Conservation (phyloP, 2,113 vertebrate species). For the Tragelaphus buxtoni region DNA sequence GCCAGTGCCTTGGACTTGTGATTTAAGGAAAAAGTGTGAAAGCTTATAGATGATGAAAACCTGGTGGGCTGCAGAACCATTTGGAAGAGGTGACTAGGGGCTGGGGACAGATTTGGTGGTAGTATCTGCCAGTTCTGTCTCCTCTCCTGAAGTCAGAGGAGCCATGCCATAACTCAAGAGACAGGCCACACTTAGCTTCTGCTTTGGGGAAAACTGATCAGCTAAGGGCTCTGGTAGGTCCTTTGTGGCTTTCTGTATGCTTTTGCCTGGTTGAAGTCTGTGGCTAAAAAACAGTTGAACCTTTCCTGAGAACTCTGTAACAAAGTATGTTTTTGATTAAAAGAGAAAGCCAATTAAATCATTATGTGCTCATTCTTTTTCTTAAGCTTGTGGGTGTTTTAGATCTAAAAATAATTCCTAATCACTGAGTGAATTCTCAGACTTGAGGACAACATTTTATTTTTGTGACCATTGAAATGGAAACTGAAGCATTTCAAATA, state of each 20-base stretch:
- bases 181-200: slow-evolving; percentile 16
- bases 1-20: not conserved
- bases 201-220: slow-evolving; percentile 65
- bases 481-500: not conserved
- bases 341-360: slow-evolving; percentile 77
- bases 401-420: slow-evolving; percentile 26
- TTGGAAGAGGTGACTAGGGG: not conserved
- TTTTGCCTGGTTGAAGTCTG: slow-evolving; percentile 77
- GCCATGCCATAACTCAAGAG: not conserved
- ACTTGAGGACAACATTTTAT: not conserved
- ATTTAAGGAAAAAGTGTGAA: not conserved
- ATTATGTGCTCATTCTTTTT: slow-evolving; percentile 68
- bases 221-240: slow-evolving; percentile 68
- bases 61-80: not conserved
- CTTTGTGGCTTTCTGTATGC: slow-evolving; percentile 76
- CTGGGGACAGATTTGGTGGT: not conserved
- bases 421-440: not conserved
- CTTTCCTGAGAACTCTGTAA: slow-evolving; percentile 80
- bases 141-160: not conserved
- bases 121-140: not conserved
- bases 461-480: not conserved
- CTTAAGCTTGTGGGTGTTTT: slow-evolving; percentile 36
- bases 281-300: slow-evolving; percentile 75
- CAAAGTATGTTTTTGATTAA: slow-evolving; percentile 83
- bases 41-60: not conserved